Base-by-base conservation (phyloP, 2,113 vertebrate genomes). In the Oncorhynchus kisutch region DNA sequence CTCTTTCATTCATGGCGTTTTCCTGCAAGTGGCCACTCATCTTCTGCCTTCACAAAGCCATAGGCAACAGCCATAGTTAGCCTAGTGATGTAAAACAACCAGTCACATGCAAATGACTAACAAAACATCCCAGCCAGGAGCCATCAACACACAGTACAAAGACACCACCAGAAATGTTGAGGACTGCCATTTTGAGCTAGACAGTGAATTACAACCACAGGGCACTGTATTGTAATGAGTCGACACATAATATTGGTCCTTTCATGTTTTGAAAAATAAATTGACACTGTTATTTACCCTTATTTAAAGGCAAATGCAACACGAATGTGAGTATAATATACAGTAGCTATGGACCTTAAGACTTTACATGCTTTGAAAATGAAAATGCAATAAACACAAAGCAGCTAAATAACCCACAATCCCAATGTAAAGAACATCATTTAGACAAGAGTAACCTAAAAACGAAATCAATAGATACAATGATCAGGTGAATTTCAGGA, bases 1-100 rank as follows among this genome's bases (percentile, higher is more conserved):
- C 67, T 16, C 3, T 18, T 8, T 13, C 25, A 12, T 25, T 7
- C 75, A 22, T 71, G 0, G 18, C 73, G 48, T 20, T 54, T 74
- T 76, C 31, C 29, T 82, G 84, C 76, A 77, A 3, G 0, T 60
- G 77, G 54, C 86, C 79, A 80, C 22, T 64, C 3, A n/a, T n/a
- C 20, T 25, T 80, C 24, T 31, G 11, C 31, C 6, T 34, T 34
- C 25, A 18, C 6, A 27, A 31, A 4, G 62, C 24, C 20, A 9
- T 22, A 20, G 6, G 16, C 2, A 18, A 11, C 74, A 48, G 7
- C 6, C 27, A 62, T 81, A 79, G 57, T 73, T 22, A 5, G 45
- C 11, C 72, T 45, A 45, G 84, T 89, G 74, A 90, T 68, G 27
- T 73, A 86, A 87, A 87, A 91, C 74, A 75, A 76, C 25, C 48